Evolutionary conservation across 2,797 vertebrate genomes (phyloP).

Genomic region (Cryptoblepharus egeriae): DNA sequence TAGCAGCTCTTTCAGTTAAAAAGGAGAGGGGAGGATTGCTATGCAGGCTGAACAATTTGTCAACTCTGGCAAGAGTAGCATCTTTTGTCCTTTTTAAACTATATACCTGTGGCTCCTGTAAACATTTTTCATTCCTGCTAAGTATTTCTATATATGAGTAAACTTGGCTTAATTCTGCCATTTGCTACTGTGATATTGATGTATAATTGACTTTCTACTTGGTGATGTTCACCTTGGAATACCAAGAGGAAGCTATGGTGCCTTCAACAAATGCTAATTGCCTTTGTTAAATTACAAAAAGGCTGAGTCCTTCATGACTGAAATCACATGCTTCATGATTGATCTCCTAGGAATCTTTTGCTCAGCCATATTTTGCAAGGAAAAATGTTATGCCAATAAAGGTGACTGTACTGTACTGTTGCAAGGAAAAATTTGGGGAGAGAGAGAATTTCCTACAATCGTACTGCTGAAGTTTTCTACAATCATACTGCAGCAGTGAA

Average conservation of each 20-base stretch:
- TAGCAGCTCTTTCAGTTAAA: not conserved
- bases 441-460: not conserved
- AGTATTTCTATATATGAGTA: not conserved
- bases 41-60: not conserved
- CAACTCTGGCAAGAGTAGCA: accelerated
- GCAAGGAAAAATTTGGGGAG: not conserved
- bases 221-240: not conserved
- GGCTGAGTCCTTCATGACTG: too few relatives aligned
- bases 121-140: not conserved
- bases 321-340: not conserved
- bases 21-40: not conserved
- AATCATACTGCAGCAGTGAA: not conserved
- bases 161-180: not conserved
- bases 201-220: not conserved
- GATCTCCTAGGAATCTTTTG: not conserved
- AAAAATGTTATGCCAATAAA: too few relatives aligned
- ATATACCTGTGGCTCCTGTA: too few relatives aligned
- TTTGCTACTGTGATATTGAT: not conserved
- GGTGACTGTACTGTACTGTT: too few relatives aligned
- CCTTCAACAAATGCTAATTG: not conserved
- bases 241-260: not conserved
- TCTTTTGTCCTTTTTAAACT: not conserved
- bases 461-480: not conserved
- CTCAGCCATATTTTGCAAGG: not conserved
- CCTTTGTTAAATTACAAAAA: too few relatives aligned